Evolutionary conservation across 2,797 vertebrate genomes (phyloP).

Genomic region (Alcedo quadribrachys): DNA sequence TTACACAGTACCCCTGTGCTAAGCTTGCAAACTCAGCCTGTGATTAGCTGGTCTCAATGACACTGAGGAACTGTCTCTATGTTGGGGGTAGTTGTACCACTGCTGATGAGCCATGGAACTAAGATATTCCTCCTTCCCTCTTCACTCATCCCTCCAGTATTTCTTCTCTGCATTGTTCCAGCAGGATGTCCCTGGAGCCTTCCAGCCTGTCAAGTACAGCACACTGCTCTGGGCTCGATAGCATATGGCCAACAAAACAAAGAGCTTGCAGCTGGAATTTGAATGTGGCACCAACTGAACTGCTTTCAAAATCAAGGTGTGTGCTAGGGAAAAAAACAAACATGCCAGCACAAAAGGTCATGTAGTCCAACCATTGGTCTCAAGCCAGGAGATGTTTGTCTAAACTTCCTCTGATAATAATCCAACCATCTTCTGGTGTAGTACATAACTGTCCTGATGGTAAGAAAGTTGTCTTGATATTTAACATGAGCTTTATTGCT

Average conservation of each 20-base stretch:
- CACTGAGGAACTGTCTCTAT: not conserved
- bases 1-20: not conserved
- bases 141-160: not conserved
- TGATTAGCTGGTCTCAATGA: not conserved
- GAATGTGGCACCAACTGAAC: not conserved
- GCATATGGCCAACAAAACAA: constrained; percentile 34
- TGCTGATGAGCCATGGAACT: not conserved
- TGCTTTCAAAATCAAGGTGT: constrained; percentile 14
- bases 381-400: not conserved
- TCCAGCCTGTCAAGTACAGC: constrained; percentile 4
- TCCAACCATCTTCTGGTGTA: not conserved
- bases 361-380: not conserved
- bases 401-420: not conserved
- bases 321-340: not conserved
- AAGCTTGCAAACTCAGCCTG: not conserved
- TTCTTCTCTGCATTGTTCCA: not conserved
- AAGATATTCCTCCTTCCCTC: not conserved
- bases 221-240: not conserved
- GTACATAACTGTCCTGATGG: not conserved
- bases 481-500: not conserved
- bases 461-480: not conserved
- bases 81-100: not conserved
- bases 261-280: constrained; percentile 41
- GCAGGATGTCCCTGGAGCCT: constrained; percentile 31
- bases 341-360: not conserved